Base-by-base conservation (phyloP, 92 coral and sea anemone species). In the Phenganax marumi region DNA sequence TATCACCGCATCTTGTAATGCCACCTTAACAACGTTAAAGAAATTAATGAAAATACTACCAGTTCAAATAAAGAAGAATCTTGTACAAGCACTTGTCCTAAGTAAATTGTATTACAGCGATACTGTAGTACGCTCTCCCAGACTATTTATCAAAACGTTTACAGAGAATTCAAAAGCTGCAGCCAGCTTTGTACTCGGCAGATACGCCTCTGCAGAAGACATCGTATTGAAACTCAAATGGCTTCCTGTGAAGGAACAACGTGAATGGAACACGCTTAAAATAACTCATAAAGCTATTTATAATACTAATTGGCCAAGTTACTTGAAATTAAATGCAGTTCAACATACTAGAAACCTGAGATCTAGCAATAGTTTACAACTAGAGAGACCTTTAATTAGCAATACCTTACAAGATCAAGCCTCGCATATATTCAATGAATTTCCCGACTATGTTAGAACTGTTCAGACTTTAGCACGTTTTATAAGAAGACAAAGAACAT, bases 151-250 rank as follows among this genome's bases (percentile, higher is more conserved):
- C 26, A 51, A 79, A 85, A 49, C 46, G 88, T 7, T 70, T 85
- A 18, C 85, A 85, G 51, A 51, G 71, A 0, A 80, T 79, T 12
- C 85, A 83, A 76, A 58, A 56, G 84, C 84, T 47, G 47, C 90
- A 9, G 90, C 90, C 22, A 83, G 90, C 22, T 75, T 87, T 26
- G 90, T 87, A 14, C 46, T 87, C 7, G 81, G 87, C 11, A 55
- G 80, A 63, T 87, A 64, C 53, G 83, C 58, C 24, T 52, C 83
- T 46, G 47, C 83, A 0, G 58, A 73, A 39, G 90, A 87, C 50
- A 68, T 84, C 39, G n/a, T n/a, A n/a, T 47, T 83, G 49, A 68
- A 77, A 69, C 84, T 87, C 52, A 84, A 84, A 57, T 87, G 85
- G 75, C 73, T 87, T 16, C 76, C 87, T 5, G 52, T 87, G 12